These are phyloP conservation scores for Anabas testudineus DNA, from an alignment of 2,797 vertebrate genomes.

Conservation along the genomic window DNA sequence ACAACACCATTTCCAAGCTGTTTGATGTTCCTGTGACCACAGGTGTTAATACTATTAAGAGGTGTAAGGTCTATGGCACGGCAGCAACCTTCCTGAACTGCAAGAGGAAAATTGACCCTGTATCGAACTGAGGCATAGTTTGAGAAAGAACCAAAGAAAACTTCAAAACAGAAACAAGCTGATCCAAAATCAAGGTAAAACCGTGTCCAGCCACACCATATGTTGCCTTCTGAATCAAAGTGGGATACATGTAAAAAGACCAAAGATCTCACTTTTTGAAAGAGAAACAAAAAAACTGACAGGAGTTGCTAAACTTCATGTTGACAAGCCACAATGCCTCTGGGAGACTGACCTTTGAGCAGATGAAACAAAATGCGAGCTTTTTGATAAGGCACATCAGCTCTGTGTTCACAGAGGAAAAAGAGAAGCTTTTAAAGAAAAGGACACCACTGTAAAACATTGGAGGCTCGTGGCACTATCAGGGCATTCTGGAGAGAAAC, in stretches of 20 bases:
- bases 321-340: background rate
- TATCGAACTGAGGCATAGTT: background rate
- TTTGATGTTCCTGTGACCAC: background rate
- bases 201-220: background rate
- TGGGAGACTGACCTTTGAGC: background rate
- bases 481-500: background rate
- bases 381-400: background rate
- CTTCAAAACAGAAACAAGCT: background rate
- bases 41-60: background rate
- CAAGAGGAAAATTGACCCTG: background rate
- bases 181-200: background rate
- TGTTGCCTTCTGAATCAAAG: background rate
- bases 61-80: background rate
- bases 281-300: background rate
- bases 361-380: background rate
- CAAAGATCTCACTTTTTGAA: background rate
- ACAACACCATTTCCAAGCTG: background rate
- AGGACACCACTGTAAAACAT: background rate
- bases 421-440: background rate
- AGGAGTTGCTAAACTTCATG: background rate
- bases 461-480: background rate
- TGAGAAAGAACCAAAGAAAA: background rate
- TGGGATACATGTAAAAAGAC: background rate
- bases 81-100: background rate
- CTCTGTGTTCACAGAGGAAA: background rate